These are phyloP conservation scores for Stratiomys singularior DNA, from an alignment of 2,888 invertebrate species.

Conservation along the genomic window DNA sequence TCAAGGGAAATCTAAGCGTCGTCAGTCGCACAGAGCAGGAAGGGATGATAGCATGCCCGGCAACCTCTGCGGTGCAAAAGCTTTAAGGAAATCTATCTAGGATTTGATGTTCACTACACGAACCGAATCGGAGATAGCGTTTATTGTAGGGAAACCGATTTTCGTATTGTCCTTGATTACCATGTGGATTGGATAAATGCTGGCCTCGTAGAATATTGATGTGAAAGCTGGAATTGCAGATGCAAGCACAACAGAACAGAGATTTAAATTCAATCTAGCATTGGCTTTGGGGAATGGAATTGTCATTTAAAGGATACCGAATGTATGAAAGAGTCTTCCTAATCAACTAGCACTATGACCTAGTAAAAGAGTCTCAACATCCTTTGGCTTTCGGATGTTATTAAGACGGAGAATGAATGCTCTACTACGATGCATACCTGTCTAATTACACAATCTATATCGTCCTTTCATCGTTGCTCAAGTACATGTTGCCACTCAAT, in stretches of 20 bases:
- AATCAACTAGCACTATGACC: too few species aligned
- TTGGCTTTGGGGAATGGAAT: too few species aligned
- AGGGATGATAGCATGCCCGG: too few species aligned
- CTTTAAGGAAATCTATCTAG: conserved; percentile 4
- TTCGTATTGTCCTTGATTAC: neutral
- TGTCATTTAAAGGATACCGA: too few species aligned
- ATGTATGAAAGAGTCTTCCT: too few species aligned
- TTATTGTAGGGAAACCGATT: conserved; percentile 12
- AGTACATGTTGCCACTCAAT: conserved; percentile 10
- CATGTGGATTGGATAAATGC: neutral
- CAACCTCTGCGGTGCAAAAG: neutral
- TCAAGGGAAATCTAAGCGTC: neutral
- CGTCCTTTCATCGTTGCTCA: neutral
- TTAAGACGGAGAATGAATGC: neutral
- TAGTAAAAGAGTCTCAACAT: too few species aligned
- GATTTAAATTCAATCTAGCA: neutral
- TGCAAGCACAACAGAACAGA: neutral
- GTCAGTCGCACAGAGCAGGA: too few species aligned
- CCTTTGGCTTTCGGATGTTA: neutral
- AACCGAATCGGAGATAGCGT: neutral
- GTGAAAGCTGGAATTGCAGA: neutral
- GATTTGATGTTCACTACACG: conserved; percentile 30
- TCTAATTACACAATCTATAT: neutral
- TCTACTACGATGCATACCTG: neutral
- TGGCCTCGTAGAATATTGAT: conserved; percentile 4